Base-by-base conservation (phyloP, 2,888 invertebrate species). In the Xanthia icteritia region DNA sequence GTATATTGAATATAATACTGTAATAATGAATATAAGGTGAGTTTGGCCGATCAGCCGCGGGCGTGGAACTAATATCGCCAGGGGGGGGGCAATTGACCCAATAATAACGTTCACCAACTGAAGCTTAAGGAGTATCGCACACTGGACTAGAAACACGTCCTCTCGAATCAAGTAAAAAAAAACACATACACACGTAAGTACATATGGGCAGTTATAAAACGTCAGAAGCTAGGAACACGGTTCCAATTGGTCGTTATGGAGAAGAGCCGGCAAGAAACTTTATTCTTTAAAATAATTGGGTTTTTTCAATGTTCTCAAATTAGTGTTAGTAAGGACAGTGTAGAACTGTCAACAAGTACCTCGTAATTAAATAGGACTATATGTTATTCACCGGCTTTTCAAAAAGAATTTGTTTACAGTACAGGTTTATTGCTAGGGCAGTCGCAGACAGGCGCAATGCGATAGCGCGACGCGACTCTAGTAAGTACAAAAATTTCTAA, bases 61-160 rank as follows among this genome's bases (percentile, higher is more conserved):
- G 81, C 82, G 79, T 86, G 83, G 89, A 89, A 84, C 88, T 88
- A 89, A 88, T 88, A 89, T 87, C 86, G 81, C 82, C 79, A 86
- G 88, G 88, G 90, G 90, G 84, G 90, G 91, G 90, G 88, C 92
- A 93, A 93, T 93, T 93, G 93, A 93, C 92, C 93, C 91, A 93
- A 94, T 94, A 93, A 93, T 93, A 93, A 91, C 89, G 92, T 89
- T 88, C 91, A 86, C 89, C 88, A 83, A 90, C 90, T 90, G 89
- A 87, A 81, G 75, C 77, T 71, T 85, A 84, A n/a, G 76, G 82
- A 51, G 6, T 11, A 61, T 13, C 90, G 90, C 70, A 84, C 79
- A 91, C 79, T 86, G 76, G 23, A 20, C 9, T 3, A 48, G 1
- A 73, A 65, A 77, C 65, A 36, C 65, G 58, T 36, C 9, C 64